Conservation (phyloP, 1,140 invertebrate species). For the Bombus terrestris region DNA sequence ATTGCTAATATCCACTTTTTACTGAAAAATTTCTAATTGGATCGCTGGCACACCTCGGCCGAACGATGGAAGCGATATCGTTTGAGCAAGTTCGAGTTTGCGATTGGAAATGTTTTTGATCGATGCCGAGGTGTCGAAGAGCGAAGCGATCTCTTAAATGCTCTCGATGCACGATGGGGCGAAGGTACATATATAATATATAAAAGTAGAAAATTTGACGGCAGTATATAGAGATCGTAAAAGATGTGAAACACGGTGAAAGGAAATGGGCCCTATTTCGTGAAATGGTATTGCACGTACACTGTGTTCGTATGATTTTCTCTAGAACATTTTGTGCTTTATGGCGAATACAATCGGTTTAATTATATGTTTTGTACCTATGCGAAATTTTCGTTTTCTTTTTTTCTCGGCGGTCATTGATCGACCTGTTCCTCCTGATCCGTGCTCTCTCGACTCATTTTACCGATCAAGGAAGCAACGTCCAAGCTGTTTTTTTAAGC, state of each 20-base stretch:
- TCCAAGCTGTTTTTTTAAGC: slow-evolving; percentile 36
- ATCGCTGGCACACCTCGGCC: not conserved
- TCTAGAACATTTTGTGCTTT: slow-evolving; percentile 35
- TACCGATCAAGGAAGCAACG: slow-evolving; percentile 42
- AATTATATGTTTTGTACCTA: not conserved
- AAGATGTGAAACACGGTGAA: slow-evolving; percentile 62
- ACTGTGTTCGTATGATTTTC: not conserved
- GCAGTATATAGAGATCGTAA: slow-evolving; percentile 67
- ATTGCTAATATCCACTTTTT: not conserved
- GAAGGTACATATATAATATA: slow-evolving; percentile 66
- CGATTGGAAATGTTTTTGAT: not conserved
- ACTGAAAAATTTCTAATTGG: not conserved
- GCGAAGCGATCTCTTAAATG: slow-evolving; percentile 40
- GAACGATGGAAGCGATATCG: not conserved
- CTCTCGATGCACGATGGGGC: slow-evolving; percentile 68
- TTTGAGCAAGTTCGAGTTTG: not conserved
- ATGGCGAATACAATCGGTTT: slow-evolving; percentile 21
- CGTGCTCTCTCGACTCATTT: slow-evolving; percentile 16
- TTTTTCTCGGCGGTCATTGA: not conserved
- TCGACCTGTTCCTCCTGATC: slow-evolving; percentile 27
- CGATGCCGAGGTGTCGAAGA: slow-evolving; percentile 4
- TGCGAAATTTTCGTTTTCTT: not conserved
- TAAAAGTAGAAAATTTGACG: slow-evolving; percentile 82
- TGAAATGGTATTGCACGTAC: slow-evolving; percentile 32
- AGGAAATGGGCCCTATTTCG: slow-evolving; percentile 59